Base-by-base conservation (phyloP, 2,888 invertebrate species). In the Cantharis rufa region DNA sequence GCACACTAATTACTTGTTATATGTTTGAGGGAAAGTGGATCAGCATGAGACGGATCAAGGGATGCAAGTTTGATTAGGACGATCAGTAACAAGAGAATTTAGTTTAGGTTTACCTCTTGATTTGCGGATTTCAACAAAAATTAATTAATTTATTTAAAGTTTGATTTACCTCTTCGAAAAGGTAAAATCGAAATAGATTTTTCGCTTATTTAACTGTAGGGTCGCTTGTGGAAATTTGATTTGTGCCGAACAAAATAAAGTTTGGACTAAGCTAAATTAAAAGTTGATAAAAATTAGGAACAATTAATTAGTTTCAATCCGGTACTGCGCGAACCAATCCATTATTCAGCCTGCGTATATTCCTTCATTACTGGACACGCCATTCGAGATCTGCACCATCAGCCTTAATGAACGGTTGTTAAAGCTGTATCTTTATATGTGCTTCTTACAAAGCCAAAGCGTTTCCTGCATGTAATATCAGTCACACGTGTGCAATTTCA, bases 1-100 rank as follows among this genome's bases (percentile, higher is more conserved):
- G 72, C 75, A 78, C 78, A 78, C 75, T 78, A 75, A 78, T 78
- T 78, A 75, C 78, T 75, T 78, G 78, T 69, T 78, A 78, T 78
- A 78, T 78, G 78, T 77, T 77, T 74, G 78, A 78, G 75, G 72
- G 74, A 77, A 77, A 74, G 61, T 75, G 70, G 72, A 72, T 74
- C 72, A 71, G 75, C 70, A 75, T 70, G 75, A 75, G 75, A 68
- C 75, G 78, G 78, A 72, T 75, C 78, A 78, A 75, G 72, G 77
- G 77, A 74, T 77, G 71, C 74, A 74, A 74, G 71, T 74, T 74
- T 62, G 69, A 69, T 77, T 74, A 71, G 61, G 71, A 63, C 71
- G 48, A 73, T 70, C 66, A 68, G 70, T 16, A 75, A 71, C 66
- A 32, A 71, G 75, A 71, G 71, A 71, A 75, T 71, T 76, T 70